Evolutionary conservation across 2,797 vertebrate species (phyloP).

Genomic region (Manis pentadactyla): DNA sequence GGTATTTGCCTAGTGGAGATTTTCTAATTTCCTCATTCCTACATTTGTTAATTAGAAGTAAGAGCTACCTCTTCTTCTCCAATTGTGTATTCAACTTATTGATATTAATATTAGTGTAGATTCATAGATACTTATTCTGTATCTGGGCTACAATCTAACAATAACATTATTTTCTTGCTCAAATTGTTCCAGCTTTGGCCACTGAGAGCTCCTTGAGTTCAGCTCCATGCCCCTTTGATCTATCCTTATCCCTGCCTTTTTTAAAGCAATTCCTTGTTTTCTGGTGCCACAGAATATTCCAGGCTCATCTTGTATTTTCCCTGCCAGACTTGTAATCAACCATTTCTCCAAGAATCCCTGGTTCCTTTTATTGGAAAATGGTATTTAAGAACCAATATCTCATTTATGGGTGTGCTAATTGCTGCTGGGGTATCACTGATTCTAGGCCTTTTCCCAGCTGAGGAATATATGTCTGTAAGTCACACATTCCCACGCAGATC

Average conservation of each 20-base stretch:
- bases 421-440: not conserved
- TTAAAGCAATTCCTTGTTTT: not conserved
- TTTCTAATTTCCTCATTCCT: not conserved
- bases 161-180: not conserved
- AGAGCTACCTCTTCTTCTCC: not conserved
- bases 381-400: not conserved
- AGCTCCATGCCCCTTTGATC: not conserved
- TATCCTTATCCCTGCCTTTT: not conserved
- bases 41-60: not conserved
- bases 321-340: not conserved
- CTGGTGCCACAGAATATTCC: not conserved
- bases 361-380: not conserved
- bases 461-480: too few relatives aligned
- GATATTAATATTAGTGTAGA: not conserved
- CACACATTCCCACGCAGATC: not conserved
- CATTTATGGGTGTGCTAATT: not conserved
- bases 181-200: not conserved
- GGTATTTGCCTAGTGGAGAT: not conserved
- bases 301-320: not conserved
- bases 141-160: not conserved
- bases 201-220: not conserved
- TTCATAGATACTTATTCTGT: not conserved
- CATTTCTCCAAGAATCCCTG: not conserved
- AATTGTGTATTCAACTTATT: not conserved
- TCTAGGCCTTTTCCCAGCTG: not conserved